Conservation (phyloP, 2,797 vertebrate species). For the Epinephelus awoara region DNA sequence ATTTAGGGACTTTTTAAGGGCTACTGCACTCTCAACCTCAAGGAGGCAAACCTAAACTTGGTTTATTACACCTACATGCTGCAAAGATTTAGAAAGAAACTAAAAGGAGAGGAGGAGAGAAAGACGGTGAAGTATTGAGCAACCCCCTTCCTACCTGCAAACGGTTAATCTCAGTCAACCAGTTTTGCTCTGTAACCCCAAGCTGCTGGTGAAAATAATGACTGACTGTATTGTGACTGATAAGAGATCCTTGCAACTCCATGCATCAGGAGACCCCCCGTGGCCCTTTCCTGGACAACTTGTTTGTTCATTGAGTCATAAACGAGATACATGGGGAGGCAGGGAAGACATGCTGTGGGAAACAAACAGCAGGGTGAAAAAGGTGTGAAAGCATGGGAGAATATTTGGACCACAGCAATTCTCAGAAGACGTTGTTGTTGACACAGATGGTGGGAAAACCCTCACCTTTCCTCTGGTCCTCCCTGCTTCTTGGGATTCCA, state of each 20-base stretch:
- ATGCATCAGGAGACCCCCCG: slow-evolving; percentile 43
- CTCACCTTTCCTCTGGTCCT: neutral
- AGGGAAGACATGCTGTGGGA: neutral
- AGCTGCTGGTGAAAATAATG: slow-evolving; percentile 24
- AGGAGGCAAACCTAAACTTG: neutral
- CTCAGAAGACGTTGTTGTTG: slow-evolving; percentile 12
- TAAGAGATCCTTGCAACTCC: slow-evolving; percentile 13
- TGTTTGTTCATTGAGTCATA: slow-evolving; percentile 42
- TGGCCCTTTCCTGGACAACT: slow-evolving; percentile 22
- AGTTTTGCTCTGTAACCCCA: slow-evolving; percentile 8
- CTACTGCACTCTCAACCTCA: neutral
- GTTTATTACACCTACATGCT: neutral
- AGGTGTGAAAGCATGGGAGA: slow-evolving; percentile 19
- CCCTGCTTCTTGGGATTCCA: slow-evolving; percentile 27
- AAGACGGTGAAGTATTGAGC: neutral
- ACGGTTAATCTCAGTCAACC: slow-evolving; percentile 20
- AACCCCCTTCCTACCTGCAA: neutral
- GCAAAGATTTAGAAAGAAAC: neutral
- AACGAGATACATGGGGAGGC: slow-evolving; percentile 24
- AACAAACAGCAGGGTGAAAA: slow-evolving; percentile 12
- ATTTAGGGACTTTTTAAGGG: neutral
- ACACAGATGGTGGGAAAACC: slow-evolving; percentile 5
- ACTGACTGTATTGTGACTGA: slow-evolving; percentile 37
- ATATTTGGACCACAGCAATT: neutral
- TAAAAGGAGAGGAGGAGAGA: neutral